A percentile compares a stretch with the other conserved stretches of the same genome.
These are phyloP conservation scores for Catharus minimus DNA, from an alignment of 2,113 vertebrate species.

Conservation along the genomic window DNA sequence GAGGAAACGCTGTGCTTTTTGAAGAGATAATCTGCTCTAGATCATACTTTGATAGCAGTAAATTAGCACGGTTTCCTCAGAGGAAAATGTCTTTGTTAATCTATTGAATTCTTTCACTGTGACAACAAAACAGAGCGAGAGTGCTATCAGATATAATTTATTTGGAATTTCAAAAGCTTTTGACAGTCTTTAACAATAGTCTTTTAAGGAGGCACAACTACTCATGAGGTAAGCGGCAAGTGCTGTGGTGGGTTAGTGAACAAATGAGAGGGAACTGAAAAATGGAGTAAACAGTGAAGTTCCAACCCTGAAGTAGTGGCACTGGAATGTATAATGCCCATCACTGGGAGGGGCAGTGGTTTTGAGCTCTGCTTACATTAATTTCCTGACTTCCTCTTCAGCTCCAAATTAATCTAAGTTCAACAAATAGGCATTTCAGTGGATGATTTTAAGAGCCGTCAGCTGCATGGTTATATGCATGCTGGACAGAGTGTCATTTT, in stretches of 20 bases:
- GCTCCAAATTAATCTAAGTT: not conserved
- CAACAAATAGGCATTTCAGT: not conserved
- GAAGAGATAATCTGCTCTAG: not conserved
- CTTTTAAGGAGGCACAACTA: not conserved
- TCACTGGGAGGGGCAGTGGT: not conserved
- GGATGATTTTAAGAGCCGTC: not conserved
- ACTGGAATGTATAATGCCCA: fast-evolving
- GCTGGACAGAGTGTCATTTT: not conserved
- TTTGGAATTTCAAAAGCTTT: constrained; percentile 33
- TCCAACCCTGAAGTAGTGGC: not conserved
- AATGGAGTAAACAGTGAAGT: not conserved
- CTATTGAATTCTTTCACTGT: constrained; percentile 30
- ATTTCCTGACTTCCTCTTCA: not conserved
- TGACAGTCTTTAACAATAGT: constrained; percentile 9
- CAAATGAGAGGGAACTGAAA: not conserved
- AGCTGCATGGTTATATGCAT: not conserved
- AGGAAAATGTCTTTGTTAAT: not conserved
- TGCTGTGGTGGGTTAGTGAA: not conserved
- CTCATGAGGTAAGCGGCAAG: not conserved
- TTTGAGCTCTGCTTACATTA: not conserved
- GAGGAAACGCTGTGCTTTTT: not conserved
- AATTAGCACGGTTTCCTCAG: constrained; percentile 19
- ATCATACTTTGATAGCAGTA: not conserved
- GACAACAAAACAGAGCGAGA: constrained; percentile 1
- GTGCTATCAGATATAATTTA: not conserved